Conservation (phyloP, 2,113 vertebrate species). For the Pelecanus crispus region DNA sequence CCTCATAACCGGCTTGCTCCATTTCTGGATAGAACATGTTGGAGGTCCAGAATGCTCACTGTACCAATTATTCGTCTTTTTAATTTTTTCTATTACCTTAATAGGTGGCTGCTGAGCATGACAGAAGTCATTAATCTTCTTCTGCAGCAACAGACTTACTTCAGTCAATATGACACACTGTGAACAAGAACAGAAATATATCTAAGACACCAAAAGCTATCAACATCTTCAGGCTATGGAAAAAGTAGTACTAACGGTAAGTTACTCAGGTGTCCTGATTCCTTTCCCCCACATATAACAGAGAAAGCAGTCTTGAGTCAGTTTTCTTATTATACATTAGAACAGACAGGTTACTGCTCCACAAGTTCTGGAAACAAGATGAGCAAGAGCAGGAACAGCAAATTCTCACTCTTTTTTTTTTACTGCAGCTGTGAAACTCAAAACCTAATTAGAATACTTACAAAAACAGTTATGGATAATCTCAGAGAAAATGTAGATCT, state of each 20-base stretch:
- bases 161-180: conserved; percentile 96
- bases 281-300: background rate
- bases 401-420: background rate
- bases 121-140: conserved; percentile 90
- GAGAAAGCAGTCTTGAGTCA: background rate
- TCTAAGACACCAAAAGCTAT: background rate
- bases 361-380: background rate
- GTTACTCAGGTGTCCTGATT: background rate
- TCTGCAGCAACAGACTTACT: conserved; percentile 81
- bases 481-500: background rate
- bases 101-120: conserved; percentile 87
- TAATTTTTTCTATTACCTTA: conserved; percentile 76
- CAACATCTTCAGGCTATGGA: background rate
- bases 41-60: background rate
- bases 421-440: background rate
- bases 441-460: background rate
- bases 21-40: background rate
- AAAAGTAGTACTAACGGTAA: background rate
- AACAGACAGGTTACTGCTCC: background rate
- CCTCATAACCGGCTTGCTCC: background rate
- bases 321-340: background rate
- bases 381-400: background rate
- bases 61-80: background rate
- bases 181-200: conserved; percentile 46
- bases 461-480: background rate